Conservation (phyloP, 2,113 vertebrate genomes). For the Rhinoptilus africanus region DNA sequence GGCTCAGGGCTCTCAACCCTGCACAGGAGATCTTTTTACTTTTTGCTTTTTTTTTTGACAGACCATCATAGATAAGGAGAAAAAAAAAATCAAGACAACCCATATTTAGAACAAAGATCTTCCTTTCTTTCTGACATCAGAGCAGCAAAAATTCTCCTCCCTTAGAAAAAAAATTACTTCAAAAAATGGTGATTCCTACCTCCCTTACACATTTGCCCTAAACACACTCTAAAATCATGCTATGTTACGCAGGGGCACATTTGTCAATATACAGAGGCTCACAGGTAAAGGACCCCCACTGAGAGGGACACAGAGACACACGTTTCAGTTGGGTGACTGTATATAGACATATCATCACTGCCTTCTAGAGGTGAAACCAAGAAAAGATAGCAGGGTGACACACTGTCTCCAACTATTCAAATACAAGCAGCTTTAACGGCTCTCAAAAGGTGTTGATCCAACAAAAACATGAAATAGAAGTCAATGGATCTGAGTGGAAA, state of each 20-base stretch:
- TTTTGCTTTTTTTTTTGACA: not conserved
- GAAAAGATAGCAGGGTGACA: conserved; percentile 53
- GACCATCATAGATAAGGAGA: not conserved
- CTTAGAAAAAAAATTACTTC: not conserved
- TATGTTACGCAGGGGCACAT: not conserved
- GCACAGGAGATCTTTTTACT: not conserved
- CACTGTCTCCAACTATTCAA: conserved; percentile 40
- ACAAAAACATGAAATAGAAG: conserved; percentile 66
- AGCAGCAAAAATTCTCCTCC: not conserved
- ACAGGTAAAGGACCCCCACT: not conserved
- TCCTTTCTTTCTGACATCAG: not conserved
- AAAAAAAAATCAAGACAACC: not conserved
- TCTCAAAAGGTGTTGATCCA: conserved; percentile 59
- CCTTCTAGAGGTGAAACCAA: conserved; percentile 64
- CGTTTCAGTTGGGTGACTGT: not conserved
- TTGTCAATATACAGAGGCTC: not conserved
- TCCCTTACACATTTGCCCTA: not conserved
- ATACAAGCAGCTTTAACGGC: conserved; percentile 23
- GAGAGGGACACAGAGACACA: not conserved
- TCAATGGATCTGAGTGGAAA: conserved; percentile 66
- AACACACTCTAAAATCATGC: not conserved
- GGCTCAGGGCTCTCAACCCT: not conserved
- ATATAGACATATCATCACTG: conserved; percentile 16
- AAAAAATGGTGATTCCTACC: not conserved
- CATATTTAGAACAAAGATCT: not conserved